Percentiles rank a stretch among this genome's conserved stretches.
phyloP scores from a whole-genome alignment of 1,140 invertebrate species.

The Amyelois transitella region DNA sequence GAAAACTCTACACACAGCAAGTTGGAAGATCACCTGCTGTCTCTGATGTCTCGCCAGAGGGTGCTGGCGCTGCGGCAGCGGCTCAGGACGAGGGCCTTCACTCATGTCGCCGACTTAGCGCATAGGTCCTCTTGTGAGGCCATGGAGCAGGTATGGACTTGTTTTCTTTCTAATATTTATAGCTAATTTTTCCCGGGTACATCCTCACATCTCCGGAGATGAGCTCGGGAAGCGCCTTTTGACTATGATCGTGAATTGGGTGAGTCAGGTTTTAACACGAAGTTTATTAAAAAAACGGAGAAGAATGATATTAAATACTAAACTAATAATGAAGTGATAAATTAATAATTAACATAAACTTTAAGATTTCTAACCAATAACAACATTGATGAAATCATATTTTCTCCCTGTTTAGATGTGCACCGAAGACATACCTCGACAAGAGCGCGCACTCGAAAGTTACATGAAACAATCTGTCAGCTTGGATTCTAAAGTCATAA shows the following conservation, averaged over 20 bases:
- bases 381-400: background rate
- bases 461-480: constrained; percentile 44
- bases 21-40: constrained; percentile 29
- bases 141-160: constrained; percentile 42
- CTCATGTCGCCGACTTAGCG: constrained; percentile 40
- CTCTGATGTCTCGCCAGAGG: constrained; percentile 38
- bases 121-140: constrained; percentile 51
- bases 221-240: no score
- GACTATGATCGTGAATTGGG: no score
- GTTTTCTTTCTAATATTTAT: no score
- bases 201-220: no score
- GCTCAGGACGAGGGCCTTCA: constrained; percentile 37
- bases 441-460: constrained; percentile 49
- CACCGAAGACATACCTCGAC: constrained; percentile 57
- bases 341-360: no score
- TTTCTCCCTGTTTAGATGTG: constrained; percentile 37
- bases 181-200: no score
- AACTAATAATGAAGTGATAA: no score
- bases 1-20: constrained; percentile 11
- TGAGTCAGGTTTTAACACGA: no score
- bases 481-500: constrained; percentile 43
- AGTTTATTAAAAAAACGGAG: no score
- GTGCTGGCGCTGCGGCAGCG: constrained; percentile 52
- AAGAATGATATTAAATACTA: no score
- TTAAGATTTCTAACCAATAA: background rate